Evolutionary conservation across 2,797 vertebrate species (phyloP).

Genomic region (Ptychobarbus kaznakovi): DNA sequence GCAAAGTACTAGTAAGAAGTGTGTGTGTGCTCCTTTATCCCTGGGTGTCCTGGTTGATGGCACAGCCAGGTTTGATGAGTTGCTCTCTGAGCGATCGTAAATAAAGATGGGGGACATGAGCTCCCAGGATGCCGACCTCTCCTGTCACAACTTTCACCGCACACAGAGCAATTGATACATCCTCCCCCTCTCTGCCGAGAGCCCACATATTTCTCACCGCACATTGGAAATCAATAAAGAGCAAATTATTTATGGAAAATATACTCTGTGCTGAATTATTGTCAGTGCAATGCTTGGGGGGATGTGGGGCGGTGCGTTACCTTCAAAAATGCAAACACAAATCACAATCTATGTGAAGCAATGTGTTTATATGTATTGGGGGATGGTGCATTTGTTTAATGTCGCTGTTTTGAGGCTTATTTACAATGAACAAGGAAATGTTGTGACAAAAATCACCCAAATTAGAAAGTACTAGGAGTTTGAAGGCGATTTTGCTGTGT

Average conservation of each 20-base stretch:
- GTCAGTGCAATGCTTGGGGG: conserved; percentile 72
- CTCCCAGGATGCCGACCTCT: conserved; percentile 81
- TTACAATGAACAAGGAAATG: not conserved
- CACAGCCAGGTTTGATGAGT: conserved; percentile 63
- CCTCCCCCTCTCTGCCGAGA: conserved; percentile 76
- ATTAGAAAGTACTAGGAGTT: not conserved
- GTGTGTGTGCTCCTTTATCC: conserved; percentile 43
- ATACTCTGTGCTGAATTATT: conserved; percentile 81
- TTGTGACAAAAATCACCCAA: not conserved
- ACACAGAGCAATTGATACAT: conserved; percentile 83
- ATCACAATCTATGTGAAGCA: conserved; percentile 68
- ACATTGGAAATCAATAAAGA: conserved; percentile 83
- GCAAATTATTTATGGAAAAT: conserved; percentile 88
- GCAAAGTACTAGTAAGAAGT: conserved; percentile 37
- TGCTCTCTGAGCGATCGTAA: conserved; percentile 71
- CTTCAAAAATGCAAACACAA: conserved; percentile 76
- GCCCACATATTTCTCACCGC: conserved; percentile 78
- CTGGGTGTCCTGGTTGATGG: conserved; percentile 60
- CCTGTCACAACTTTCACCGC: conserved; percentile 82
- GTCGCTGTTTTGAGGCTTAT: conserved; percentile 10
- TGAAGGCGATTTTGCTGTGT: not conserved
- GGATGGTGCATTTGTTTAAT: conserved; percentile 46
- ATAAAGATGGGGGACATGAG: conserved; percentile 71
- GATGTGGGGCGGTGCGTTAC: conserved; percentile 68
- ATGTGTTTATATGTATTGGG: conserved; percentile 21